Percentiles rank a stretch among this genome's conserved stretches.
These are phyloP conservation scores for Pan paniscus DNA, from an alignment of 2,113 vertebrate species.

Conservation along the genomic window DNA sequence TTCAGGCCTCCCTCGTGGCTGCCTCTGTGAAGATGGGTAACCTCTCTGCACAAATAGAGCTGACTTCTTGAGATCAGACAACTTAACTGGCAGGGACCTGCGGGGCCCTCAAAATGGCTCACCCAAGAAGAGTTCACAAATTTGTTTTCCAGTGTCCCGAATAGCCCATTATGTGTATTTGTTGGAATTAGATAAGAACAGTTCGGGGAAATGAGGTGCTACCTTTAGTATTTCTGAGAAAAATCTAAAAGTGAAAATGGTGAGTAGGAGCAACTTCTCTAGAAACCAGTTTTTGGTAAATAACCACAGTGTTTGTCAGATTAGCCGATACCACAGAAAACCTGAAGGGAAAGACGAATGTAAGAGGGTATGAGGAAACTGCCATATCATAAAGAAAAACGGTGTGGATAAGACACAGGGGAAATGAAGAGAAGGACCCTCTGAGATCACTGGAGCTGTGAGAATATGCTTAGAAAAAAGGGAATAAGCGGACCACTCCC, in stretches of 20 bases:
- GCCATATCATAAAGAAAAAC: not conserved
- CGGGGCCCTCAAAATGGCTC: not conserved
- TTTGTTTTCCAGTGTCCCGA: not conserved
- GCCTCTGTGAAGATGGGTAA: not conserved
- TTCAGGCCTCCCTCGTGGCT: not conserved
- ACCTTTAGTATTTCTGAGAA: slow-evolving; percentile 30
- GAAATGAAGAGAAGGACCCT: not conserved
- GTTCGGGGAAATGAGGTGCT: not conserved
- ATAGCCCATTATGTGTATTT: not conserved
- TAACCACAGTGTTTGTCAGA: not conserved
- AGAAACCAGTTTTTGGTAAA: not conserved
- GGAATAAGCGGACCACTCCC: not conserved
- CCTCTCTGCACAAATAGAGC: not conserved
- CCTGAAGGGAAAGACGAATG: not conserved
- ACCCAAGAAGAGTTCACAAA: not conserved
- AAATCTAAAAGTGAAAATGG: not conserved
- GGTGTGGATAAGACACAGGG: not conserved
- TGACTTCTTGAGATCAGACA: not conserved
- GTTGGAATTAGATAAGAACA: not conserved
- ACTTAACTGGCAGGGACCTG: not conserved
- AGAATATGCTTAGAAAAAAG: not conserved
- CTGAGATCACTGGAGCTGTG: not conserved
- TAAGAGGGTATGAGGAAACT: too few species aligned
- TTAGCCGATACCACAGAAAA: not conserved
- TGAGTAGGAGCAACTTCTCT: not conserved